Evolutionary conservation across 2,797 vertebrate genomes (phyloP).

Genomic region (Coracias cyanogaster): DNA sequence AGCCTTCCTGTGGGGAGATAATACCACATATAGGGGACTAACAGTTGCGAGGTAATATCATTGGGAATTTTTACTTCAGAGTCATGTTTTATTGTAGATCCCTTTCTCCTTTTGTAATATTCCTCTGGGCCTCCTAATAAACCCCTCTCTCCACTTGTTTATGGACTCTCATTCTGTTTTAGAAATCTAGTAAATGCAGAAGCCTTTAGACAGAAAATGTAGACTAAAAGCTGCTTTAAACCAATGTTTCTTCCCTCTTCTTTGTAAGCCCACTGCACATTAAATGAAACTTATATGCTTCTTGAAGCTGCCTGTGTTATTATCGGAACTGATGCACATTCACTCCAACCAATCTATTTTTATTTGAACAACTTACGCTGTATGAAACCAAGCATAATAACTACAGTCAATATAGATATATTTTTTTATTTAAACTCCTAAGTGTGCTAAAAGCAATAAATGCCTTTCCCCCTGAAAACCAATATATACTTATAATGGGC

Average conservation of each 20-base stretch:
- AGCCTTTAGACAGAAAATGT: conserved; percentile 64
- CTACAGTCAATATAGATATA: conserved; percentile 74
- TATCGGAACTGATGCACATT: conserved; percentile 76
- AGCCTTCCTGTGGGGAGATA: not conserved
- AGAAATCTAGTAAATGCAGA: conserved; percentile 65
- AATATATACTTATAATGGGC: conserved; percentile 44
- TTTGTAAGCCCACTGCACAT: conserved; percentile 61
- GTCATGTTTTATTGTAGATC: not conserved
- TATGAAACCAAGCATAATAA: conserved; percentile 78
- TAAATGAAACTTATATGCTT: conserved; percentile 62
- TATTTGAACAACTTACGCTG: conserved; percentile 78
- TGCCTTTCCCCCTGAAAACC: conserved; percentile 53
- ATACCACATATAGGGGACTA: not conserved
- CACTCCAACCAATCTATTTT: conserved; percentile 79
- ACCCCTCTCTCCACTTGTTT: not conserved
- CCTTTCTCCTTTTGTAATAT: not conserved
- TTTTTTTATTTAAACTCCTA: conserved; percentile 82
- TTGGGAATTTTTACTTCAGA: not conserved
- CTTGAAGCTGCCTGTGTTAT: conserved; percentile 65
- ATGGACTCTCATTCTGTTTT: conserved; percentile 47
- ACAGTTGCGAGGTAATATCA: not conserved
- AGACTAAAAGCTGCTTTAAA: conserved; percentile 64
- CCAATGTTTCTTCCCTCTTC: conserved; percentile 24
- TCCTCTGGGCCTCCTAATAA: not conserved
- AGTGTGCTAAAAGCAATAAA: conserved; percentile 77